Evolutionary conservation across 2,888 invertebrate genomes (phyloP).

Genomic region (Sepioteuthis lessoniana): DNA sequence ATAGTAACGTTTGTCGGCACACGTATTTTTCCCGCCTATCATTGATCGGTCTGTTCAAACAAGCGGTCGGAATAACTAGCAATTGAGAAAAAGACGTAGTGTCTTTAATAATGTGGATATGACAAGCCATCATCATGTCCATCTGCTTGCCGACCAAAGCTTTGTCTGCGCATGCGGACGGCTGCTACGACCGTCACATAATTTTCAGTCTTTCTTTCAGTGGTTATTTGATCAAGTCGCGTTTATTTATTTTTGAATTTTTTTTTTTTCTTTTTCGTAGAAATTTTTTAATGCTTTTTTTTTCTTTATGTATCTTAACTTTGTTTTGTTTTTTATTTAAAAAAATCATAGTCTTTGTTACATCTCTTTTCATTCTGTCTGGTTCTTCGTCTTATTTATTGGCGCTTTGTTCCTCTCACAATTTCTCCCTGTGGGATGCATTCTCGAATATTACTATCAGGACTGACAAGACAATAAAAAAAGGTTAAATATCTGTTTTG

Average conservation of each 20-base stretch:
- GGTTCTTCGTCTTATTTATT: background rate
- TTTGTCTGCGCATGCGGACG: background rate
- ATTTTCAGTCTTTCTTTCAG: background rate
- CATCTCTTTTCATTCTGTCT: background rate
- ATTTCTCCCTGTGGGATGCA: background rate
- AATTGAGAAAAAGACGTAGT: background rate
- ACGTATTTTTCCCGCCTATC: constrained; percentile 1
- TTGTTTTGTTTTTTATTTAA: too few species aligned
- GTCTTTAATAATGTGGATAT: background rate
- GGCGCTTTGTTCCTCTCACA: background rate
- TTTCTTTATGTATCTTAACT: too few species aligned
- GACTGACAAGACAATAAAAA: background rate
- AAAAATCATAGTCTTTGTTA: background rate
- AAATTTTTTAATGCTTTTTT: background rate
- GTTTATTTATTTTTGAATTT: background rate
- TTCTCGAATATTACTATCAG: background rate
- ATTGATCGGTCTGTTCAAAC: background rate
- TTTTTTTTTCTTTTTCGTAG: background rate
- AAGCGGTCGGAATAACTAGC: background rate
- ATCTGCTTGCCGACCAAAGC: background rate
- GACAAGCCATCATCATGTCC: background rate
- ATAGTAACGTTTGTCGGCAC: background rate
- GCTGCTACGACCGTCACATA: too few species aligned
- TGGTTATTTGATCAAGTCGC: background rate
- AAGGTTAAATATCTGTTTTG: background rate